Evolutionary conservation across 2,888 invertebrate species (phyloP).

Genomic region (Creontiades dilutus): DNA sequence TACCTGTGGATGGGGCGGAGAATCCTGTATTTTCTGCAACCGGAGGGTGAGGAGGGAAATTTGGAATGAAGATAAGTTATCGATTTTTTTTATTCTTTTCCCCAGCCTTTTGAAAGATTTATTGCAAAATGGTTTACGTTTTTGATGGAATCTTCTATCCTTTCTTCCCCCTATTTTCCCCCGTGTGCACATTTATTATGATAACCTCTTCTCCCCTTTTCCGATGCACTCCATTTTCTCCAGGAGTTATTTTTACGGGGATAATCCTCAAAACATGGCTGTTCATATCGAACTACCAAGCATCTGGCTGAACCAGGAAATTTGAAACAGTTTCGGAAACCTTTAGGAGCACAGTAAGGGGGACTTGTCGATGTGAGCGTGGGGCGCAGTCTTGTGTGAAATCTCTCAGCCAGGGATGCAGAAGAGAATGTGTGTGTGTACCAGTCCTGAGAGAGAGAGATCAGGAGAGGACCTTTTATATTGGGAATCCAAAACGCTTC

Average conservation of each 20-base stretch:
- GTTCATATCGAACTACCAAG: neutral
- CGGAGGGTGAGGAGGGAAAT: neutral
- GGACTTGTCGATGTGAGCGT: too few relatives aligned
- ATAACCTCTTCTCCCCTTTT: constrained; percentile 16
- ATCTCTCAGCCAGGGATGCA: too few relatives aligned
- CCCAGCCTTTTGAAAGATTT: constrained; percentile 28
- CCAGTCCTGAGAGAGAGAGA: too few relatives aligned
- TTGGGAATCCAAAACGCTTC: too few relatives aligned
- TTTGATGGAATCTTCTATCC: constrained; percentile 37
- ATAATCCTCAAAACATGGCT: neutral
- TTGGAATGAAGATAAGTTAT: constrained; percentile 40
- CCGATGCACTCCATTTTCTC: neutral
- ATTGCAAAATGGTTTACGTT: constrained; percentile 47
- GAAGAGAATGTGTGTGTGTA: too few relatives aligned
- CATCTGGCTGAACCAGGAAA: neutral
- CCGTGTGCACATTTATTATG: constrained; percentile 33
- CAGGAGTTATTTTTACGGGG: neutral
- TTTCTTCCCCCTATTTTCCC: constrained; percentile 7
- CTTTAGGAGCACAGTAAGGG: too few relatives aligned
- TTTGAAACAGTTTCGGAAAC: neutral
- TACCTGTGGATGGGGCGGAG: neutral
- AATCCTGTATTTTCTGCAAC: neutral
- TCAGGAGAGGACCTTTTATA: too few relatives aligned
- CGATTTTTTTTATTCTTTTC: neutral
- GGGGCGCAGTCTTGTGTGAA: too few relatives aligned